Conservation (phyloP, 2,113 vertebrate genomes). For the Nanger granti region DNA sequence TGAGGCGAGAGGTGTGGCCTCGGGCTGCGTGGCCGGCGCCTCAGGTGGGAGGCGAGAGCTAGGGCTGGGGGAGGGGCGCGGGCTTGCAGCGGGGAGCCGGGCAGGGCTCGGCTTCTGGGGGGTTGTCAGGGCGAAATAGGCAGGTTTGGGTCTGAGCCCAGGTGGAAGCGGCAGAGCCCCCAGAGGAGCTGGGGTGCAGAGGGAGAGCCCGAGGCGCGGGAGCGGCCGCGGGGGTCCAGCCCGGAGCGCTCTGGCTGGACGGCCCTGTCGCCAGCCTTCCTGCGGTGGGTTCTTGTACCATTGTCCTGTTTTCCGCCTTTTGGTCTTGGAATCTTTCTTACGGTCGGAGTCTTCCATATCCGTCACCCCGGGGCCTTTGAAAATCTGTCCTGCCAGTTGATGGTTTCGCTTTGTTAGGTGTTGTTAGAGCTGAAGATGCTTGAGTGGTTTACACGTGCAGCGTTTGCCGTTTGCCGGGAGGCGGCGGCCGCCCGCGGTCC, state of each 20-base stretch:
- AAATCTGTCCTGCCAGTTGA: background rate
- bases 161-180: background rate
- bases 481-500: background rate
- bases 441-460: background rate
- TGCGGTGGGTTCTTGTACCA: background rate
- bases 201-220: background rate
- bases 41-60: background rate
- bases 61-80: background rate
- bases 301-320: background rate
- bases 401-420: background rate
- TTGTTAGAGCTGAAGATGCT: background rate
- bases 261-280: background rate
- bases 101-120: background rate
- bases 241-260: background rate
- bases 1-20: background rate
- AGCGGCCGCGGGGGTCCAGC: too few species aligned
- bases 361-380: background rate
- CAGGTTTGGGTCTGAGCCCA: background rate
- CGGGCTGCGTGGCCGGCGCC: background rate
- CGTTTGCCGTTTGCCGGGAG: background rate
- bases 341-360: background rate
- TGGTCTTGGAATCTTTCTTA: background rate
- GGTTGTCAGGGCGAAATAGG: background rate
- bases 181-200: background rate
- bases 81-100: background rate